These are phyloP conservation scores for Pygocentrus nattereri DNA, from an alignment of 2,797 vertebrate species.

Conservation along the genomic window DNA sequence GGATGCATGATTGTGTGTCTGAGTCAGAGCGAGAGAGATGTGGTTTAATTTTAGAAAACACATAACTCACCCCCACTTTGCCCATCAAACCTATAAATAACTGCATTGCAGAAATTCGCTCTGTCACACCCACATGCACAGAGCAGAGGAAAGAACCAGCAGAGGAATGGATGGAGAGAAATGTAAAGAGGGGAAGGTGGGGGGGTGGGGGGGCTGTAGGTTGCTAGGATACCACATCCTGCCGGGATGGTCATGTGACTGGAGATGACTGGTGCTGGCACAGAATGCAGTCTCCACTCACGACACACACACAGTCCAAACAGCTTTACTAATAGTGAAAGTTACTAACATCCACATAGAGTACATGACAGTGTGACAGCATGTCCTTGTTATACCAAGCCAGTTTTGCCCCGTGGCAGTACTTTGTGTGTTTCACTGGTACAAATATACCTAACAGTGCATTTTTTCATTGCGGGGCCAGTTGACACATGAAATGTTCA, in stretches of 20 bases:
- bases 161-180: slow-evolving; percentile 34
- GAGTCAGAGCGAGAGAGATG: slow-evolving; percentile 26
- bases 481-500: background rate
- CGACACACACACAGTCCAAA: background rate
- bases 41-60: slow-evolving; percentile 72
- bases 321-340: slow-evolving; percentile 7
- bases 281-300: slow-evolving; percentile 56
- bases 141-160: slow-evolving; percentile 45
- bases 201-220: slow-evolving; percentile 36
- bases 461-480: background rate
- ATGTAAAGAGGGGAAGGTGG: slow-evolving; percentile 14
- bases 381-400: background rate
- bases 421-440: background rate
- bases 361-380: background rate
- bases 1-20: background rate
- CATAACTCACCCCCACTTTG: slow-evolving; percentile 64
- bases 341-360: background rate
- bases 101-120: slow-evolving; percentile 33
- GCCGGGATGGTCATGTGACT: slow-evolving; percentile 69
- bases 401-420: background rate
- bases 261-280: slow-evolving; percentile 59
- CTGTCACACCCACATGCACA: slow-evolving; percentile 50
- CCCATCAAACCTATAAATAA: slow-evolving; percentile 73
- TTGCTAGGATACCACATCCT: slow-evolving; percentile 75
- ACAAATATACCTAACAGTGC: background rate